phyloP scores from a whole-genome alignment of 2,113 vertebrate genomes.

The Furnarius figulus region DNA sequence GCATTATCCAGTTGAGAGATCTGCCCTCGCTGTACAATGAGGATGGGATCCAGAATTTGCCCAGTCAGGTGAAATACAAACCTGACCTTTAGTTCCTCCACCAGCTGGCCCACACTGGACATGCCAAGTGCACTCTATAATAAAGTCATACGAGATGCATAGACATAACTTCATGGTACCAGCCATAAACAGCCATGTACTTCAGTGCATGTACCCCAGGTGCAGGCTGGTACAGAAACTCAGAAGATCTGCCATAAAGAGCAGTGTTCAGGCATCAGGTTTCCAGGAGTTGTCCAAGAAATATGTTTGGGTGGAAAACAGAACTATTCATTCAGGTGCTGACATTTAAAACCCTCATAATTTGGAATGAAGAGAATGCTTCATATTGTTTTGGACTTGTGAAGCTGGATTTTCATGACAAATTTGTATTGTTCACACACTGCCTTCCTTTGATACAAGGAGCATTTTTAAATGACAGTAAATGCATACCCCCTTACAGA shows the following conservation, averaged over 20 bases:
- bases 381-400: conserved; percentile 9
- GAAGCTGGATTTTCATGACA: conserved; percentile 3
- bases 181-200: neutral
- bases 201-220: neutral
- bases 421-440: neutral
- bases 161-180: neutral
- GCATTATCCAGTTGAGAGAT: neutral
- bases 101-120: neutral
- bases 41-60: neutral
- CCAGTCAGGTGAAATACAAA: neutral
- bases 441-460: neutral
- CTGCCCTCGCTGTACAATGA: neutral
- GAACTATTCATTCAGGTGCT: neutral
- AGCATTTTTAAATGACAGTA: neutral
- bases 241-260: neutral
- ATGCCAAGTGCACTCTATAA: neutral
- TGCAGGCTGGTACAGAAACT: neutral
- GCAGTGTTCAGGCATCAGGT: neutral
- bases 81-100: neutral
- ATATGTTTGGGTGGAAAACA: conserved; percentile 11
- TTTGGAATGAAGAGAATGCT: neutral
- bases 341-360: conserved; percentile 32
- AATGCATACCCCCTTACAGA: neutral
- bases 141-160: neutral
- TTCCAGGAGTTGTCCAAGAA: conserved; percentile 35